Percentiles rank a stretch among this genome's conserved stretches.
Conservation (phyloP, 1,140 invertebrate species). For the Bombus affinis region DNA sequence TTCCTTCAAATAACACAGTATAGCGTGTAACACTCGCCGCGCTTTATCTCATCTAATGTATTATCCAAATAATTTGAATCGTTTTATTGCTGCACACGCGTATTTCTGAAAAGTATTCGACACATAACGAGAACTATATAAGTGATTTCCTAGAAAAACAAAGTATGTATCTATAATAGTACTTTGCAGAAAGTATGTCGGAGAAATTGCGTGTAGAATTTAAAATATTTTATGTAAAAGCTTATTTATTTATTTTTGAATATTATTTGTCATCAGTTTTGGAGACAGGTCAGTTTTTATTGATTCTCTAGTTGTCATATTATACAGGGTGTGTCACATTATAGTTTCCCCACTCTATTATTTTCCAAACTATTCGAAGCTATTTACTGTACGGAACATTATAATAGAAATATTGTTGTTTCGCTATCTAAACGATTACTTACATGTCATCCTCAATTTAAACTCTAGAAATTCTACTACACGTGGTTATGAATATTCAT, state of each 20-base stretch:
- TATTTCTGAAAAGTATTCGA: neutral
- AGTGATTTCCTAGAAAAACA: neutral
- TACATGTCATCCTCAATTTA: neutral
- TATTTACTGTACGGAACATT: too few species aligned
- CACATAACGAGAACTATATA: neutral
- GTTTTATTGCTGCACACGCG: neutral
- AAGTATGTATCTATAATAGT: neutral
- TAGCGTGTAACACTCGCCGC: neutral
- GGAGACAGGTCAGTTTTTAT: too few species aligned
- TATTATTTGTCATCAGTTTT: too few species aligned
- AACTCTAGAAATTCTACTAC: too few species aligned
- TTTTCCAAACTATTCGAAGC: neutral
- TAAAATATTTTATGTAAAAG: too few species aligned
- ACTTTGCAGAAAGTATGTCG: neutral
- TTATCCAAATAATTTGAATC: neutral
- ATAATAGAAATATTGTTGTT: too few species aligned
- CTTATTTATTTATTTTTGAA: too few species aligned
- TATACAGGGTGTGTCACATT: too few species aligned
- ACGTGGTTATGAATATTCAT: too few species aligned
- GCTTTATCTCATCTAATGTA: neutral
- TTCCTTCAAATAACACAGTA: neutral
- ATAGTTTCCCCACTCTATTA: too few species aligned
- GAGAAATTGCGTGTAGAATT: too few species aligned
- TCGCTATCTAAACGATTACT: neutral
- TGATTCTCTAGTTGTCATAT: too few species aligned